Evolutionary conservation across 1,140 invertebrate species (phyloP).

Genomic region (Drosophila pruinosa): DNA sequence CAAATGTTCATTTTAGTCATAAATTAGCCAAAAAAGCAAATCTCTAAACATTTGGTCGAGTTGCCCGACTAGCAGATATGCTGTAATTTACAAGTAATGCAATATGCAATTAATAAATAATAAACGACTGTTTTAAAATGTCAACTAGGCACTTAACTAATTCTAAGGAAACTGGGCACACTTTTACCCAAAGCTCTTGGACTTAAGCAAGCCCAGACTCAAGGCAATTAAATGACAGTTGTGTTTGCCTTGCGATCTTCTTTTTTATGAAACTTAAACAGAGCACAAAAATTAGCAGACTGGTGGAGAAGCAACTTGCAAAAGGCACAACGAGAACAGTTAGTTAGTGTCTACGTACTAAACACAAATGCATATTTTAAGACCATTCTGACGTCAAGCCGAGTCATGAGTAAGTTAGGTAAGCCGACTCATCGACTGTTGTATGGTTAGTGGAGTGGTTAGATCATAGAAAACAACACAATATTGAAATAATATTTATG

Average conservation of each 20-base stretch:
- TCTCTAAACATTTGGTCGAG: neutral
- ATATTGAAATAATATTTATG: neutral
- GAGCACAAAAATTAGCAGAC: neutral
- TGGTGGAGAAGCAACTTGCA: neutral
- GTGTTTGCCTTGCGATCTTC: neutral
- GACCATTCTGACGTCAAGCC: neutral
- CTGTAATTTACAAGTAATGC: neutral
- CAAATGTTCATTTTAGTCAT: constrained; percentile 5
- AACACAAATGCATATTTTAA: neutral
- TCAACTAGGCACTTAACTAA: too few relatives aligned
- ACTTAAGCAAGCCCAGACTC: neutral
- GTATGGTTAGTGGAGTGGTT: too few relatives aligned
- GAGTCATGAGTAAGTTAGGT: neutral
- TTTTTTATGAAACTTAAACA: neutral
- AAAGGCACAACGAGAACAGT: neutral
- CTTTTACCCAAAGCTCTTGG: too few relatives aligned
- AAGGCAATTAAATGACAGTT: neutral
- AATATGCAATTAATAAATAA: too few relatives aligned
- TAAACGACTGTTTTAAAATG: too few relatives aligned
- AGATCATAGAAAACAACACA: constrained; percentile 2
- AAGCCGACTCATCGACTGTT: neutral
- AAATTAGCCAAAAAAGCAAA: neutral
- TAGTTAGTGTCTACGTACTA: constrained; percentile 4
- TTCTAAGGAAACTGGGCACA: too few relatives aligned
- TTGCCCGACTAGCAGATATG: neutral